These are phyloP conservation scores for Drosophila kuntzei DNA, from an alignment of 2,888 invertebrate species.

Conservation along the genomic window DNA sequence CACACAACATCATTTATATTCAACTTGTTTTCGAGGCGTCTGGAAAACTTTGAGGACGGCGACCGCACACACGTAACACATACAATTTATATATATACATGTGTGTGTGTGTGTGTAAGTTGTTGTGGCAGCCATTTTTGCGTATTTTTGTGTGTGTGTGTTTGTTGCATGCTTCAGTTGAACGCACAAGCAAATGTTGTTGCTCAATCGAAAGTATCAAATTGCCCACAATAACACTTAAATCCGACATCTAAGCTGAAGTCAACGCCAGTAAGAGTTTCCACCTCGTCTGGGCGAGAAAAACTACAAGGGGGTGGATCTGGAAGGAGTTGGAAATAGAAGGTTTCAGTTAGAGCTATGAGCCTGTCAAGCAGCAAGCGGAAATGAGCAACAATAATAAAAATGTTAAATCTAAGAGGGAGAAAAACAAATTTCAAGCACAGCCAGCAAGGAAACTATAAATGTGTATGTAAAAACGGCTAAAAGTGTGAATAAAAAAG, in stretches of 20 bases:
- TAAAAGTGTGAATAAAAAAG: not conserved
- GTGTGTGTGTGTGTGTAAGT: constrained; percentile 27
- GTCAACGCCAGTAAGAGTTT: constrained; percentile 53
- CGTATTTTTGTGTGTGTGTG: constrained; percentile 49
- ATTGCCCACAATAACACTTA: constrained; percentile 84
- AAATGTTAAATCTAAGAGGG: constrained; percentile 57
- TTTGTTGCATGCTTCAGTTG: constrained; percentile 68
- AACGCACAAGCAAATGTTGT: constrained; percentile 80
- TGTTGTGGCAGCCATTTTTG: constrained; percentile 69
- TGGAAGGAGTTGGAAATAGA: not conserved
- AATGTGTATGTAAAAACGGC: not conserved
- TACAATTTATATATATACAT: constrained; percentile 37
- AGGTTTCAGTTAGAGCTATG: constrained; percentile 5
- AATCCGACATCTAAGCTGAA: constrained; percentile 72
- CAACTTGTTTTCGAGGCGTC: constrained; percentile 79
- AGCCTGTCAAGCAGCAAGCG: constrained; percentile 45
- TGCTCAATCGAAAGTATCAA: constrained; percentile 83
- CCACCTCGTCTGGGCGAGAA: not conserved
- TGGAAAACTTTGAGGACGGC: constrained; percentile 65
- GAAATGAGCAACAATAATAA: constrained; percentile 68
- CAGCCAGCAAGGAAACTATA: not conserved
- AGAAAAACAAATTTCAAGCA: constrained; percentile 7
- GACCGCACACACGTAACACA: constrained; percentile 45
- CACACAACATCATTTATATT: constrained; percentile 80
- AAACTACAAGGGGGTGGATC: not conserved